Conservation (phyloP, 2,113 vertebrate species). For the Carassius auratus region DNA sequence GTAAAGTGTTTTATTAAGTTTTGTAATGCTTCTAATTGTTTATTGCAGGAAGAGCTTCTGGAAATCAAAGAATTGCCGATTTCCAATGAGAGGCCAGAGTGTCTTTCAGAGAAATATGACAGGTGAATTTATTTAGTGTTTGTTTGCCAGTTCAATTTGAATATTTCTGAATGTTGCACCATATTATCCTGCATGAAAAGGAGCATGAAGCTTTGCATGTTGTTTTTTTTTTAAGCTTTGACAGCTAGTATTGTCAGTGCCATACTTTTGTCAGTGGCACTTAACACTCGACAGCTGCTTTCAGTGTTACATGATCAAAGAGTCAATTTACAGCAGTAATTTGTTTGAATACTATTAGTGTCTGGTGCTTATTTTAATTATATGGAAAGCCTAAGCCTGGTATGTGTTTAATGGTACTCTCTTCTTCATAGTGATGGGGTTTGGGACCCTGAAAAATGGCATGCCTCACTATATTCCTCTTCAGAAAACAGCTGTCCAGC, state of each 20-base stretch:
- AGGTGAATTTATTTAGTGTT: conserved; percentile 76
- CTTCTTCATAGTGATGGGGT: conserved; percentile 85
- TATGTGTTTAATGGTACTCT: conserved; percentile 24
- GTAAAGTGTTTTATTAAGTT: background rate
- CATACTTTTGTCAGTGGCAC: background rate
- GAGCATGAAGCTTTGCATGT: background rate
- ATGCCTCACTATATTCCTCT: conserved; percentile 94
- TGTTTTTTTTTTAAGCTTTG: background rate
- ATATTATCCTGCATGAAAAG: background rate
- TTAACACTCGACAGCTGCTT: background rate
- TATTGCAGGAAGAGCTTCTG: conserved; percentile 88
- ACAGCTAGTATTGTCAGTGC: too few relatives aligned
- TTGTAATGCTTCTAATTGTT: background rate
- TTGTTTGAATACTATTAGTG: background rate
- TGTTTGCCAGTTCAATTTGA: background rate
- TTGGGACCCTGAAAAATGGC: conserved; percentile 99
- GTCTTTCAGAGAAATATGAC: conserved; percentile 96
- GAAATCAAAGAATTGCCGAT: conserved; percentile 92
- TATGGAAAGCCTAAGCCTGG: background rate
- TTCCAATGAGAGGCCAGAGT: conserved; percentile 93
- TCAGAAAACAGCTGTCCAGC: conserved; percentile 89
- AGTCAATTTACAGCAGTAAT: background rate
- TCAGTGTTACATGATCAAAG: background rate
- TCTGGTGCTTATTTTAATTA: background rate
- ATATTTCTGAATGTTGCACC: background rate